Evolutionary conservation across 2,113 vertebrate species (phyloP).

Genomic region (Heptranchias perlo): DNA sequence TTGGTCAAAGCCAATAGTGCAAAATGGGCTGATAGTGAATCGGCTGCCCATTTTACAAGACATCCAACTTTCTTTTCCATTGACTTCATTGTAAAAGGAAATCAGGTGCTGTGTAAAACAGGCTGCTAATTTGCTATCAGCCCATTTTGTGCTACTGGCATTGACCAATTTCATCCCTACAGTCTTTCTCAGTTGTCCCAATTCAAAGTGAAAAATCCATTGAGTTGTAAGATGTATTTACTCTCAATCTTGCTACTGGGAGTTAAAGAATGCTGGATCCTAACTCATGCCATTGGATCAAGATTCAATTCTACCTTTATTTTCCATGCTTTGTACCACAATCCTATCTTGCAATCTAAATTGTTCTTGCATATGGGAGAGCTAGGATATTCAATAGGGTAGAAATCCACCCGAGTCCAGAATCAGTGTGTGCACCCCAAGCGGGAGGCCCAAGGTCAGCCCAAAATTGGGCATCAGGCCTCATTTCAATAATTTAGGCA

Average conservation of each 20-base stretch:
- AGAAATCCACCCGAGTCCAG: not conserved
- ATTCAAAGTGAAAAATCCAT: not conserved
- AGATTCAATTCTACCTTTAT: not conserved
- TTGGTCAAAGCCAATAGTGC: not conserved
- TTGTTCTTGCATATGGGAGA: not conserved
- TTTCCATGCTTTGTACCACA: not conserved
- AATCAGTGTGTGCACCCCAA: not conserved
- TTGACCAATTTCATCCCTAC: not conserved
- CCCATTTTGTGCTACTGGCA: not conserved
- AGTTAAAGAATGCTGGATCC: not conserved
- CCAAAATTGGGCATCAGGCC: too few relatives aligned
- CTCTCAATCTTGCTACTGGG: not conserved
- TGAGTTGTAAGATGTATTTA: not conserved
- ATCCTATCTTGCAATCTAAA: not conserved
- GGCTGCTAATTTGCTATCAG: not conserved
- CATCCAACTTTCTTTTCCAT: not conserved
- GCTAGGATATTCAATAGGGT: not conserved
- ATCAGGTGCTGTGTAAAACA: not conserved
- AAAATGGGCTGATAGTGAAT: not conserved
- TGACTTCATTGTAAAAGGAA: not conserved
- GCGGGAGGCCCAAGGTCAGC: not conserved
- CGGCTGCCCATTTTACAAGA: not conserved
- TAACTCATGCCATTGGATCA: not conserved
- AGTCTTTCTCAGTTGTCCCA: not conserved
- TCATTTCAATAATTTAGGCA: too few relatives aligned